phyloP scores from a whole-genome alignment of 1,140 invertebrate species.

The Lutraria rhynchaena region DNA sequence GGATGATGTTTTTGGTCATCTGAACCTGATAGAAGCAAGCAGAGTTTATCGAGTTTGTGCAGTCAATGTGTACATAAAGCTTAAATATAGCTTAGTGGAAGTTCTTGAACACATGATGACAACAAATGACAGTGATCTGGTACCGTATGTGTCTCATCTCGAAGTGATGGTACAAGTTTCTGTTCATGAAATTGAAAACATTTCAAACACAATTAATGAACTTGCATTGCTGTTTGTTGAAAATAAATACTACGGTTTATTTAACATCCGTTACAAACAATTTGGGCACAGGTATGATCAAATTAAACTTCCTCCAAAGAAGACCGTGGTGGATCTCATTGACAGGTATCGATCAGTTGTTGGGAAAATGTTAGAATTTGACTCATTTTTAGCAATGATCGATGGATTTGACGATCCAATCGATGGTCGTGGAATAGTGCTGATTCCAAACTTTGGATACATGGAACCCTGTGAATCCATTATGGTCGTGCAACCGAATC shows the following conservation, averaged over 20 bases:
- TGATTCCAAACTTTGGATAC: not conserved
- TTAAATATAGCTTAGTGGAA: not conserved
- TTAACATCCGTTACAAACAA: not conserved
- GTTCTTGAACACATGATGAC: not conserved
- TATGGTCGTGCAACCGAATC: conserved; percentile 4
- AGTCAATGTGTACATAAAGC: not conserved
- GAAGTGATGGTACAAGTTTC: not conserved
- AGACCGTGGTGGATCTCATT: not conserved
- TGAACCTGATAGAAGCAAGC: too few species aligned
- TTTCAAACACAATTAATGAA: not conserved
- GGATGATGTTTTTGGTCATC: too few species aligned
- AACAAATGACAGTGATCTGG: not conserved
- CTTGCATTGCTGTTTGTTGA: not conserved
- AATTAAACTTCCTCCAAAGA: not conserved
- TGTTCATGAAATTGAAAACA: not conserved
- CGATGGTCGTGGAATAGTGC: not conserved
- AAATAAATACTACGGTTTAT: not conserved
- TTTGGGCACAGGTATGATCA: not conserved
- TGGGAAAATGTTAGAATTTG: too few species aligned
- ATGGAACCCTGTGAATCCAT: not conserved
- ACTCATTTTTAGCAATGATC: not conserved
- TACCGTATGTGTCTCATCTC: conserved; percentile 2
- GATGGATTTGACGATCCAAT: not conserved
- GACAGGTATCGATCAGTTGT: too few species aligned
- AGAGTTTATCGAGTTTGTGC: not conserved